phyloP scores from a whole-genome alignment of 2,113 vertebrate species.

The Semicossyphus pulcher region DNA sequence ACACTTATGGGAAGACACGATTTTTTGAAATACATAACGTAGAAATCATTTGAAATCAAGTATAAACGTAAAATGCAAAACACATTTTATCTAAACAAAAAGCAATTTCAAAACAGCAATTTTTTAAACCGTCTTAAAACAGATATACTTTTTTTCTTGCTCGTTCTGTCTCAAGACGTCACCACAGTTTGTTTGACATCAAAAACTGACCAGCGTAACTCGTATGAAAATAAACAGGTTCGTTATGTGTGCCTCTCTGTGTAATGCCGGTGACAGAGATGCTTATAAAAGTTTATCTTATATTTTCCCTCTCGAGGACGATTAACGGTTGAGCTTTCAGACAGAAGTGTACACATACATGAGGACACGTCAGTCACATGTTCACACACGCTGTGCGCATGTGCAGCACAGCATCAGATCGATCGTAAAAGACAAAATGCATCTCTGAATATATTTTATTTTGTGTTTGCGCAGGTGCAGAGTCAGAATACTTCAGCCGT shows the following conservation, averaged over 20 bases:
- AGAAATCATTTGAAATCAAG: neutral
- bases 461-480: neutral
- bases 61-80: neutral
- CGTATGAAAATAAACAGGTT: neutral
- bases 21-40: neutral
- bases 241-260: neutral
- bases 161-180: neutral
- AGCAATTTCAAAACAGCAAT: too few relatives aligned
- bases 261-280: neutral
- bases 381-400: neutral
- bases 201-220: neutral
- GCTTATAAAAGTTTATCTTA: too few relatives aligned
- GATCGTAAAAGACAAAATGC: neutral
- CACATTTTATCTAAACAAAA: too few relatives aligned
- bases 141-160: neutral
- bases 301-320: too few relatives aligned
- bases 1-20: neutral
- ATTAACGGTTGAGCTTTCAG: neutral
- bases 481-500: too few relatives aligned
- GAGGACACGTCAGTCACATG: neutral
- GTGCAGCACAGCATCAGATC: neutral
- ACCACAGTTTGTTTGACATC: neutral
- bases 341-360: neutral
- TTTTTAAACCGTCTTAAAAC: too few relatives aligned
- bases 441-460: neutral